phyloP scores from a whole-genome alignment of 2,113 vertebrate genomes.

The Leucoraja erinaceus region DNA sequence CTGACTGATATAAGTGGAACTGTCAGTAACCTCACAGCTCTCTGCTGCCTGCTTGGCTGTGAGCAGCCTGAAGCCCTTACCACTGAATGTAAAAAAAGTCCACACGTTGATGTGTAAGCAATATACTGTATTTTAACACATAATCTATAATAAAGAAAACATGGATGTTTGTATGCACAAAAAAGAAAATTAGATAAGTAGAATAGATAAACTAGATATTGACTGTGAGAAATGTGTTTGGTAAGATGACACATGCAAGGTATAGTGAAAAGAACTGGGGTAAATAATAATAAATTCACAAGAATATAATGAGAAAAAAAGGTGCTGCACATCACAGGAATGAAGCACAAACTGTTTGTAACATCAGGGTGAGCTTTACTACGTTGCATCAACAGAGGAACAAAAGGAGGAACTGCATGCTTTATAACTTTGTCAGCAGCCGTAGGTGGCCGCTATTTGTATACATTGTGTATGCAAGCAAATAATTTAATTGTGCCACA shows the following conservation, averaged over 20 bases:
- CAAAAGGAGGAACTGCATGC: too few relatives aligned
- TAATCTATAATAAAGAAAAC: background rate
- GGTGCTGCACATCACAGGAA: background rate
- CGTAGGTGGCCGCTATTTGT: too few relatives aligned
- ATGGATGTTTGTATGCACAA: background rate
- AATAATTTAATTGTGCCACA: too few relatives aligned
- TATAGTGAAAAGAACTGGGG: background rate
- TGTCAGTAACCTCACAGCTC: conserved; percentile 37
- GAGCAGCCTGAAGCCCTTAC: conserved; percentile 26
- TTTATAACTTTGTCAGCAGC: too few relatives aligned
- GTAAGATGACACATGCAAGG: background rate
- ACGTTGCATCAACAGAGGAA: background rate
- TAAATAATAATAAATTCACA: background rate
- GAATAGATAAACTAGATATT: background rate
- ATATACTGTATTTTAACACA: conserved; percentile 15
- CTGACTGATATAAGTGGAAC: conserved; percentile 29
- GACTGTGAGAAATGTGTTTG: background rate
- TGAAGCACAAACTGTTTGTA: background rate
- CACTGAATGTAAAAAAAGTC: background rate
- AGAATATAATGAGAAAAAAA: background rate
- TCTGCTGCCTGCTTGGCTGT: conserved; percentile 1
- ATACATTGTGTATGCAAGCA: too few relatives aligned
- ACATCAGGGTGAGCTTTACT: background rate
- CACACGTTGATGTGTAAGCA: background rate
- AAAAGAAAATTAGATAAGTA: background rate